phyloP scores from a whole-genome alignment of 2,113 vertebrate species.

The Antechinus stuartii region DNA sequence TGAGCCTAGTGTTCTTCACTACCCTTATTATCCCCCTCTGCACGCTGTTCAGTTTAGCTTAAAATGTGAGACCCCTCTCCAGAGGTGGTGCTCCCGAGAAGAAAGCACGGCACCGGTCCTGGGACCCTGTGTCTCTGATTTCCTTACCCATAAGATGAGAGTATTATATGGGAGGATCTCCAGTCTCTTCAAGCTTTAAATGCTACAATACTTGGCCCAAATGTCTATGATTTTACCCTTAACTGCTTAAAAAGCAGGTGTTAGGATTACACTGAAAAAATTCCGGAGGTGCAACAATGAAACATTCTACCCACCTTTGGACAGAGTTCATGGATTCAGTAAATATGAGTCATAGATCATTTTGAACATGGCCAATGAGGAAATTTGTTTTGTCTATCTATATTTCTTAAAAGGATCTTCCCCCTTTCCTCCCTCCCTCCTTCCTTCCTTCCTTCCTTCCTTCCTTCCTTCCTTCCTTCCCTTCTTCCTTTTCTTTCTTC shows the following conservation, averaged over 20 bases:
- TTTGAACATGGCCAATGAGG: not conserved
- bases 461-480: not conserved
- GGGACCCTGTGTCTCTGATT: not conserved
- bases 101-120: not conserved
- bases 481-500: no score
- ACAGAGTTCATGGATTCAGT: not conserved
- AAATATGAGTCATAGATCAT: not conserved
- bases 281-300: not conserved
- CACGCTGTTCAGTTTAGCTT: not conserved
- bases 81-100: no score
- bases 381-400: not conserved
- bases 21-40: not conserved
- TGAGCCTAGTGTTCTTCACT: not conserved
- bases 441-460: no score
- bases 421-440: no score
- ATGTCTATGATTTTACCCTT: not conserved
- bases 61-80: not conserved
- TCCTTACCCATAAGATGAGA: not conserved
- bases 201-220: not conserved
- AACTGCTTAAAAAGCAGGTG: not conserved
- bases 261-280: not conserved
- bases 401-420: not conserved
- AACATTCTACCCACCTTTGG: not conserved
- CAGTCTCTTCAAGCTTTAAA: not conserved
- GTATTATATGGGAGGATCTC: not conserved